Evolutionary conservation across 2,888 invertebrate genomes (phyloP).

Genomic region (Drosophila bunnanda): DNA sequence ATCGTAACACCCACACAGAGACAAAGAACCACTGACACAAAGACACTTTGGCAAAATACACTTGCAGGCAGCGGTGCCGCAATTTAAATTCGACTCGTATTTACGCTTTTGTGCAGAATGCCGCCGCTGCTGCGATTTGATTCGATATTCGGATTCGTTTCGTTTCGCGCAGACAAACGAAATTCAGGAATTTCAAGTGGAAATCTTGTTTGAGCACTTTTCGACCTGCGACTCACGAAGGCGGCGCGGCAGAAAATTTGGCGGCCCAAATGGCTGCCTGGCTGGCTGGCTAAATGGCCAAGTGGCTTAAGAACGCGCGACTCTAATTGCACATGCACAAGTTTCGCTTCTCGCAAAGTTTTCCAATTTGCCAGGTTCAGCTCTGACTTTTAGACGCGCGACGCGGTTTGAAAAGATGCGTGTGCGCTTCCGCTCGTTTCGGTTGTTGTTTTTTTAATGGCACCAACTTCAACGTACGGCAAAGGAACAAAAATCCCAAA

Average conservation of each 20-base stretch:
- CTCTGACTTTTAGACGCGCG: slow-evolving; percentile 19
- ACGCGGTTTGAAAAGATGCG: slow-evolving; percentile 20
- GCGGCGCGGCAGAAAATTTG: slow-evolving; percentile 55
- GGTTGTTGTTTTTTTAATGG: slow-evolving; percentile 8
- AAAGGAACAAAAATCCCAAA: no score
- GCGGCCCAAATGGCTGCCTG: slow-evolving; percentile 42
- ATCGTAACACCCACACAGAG: slow-evolving; percentile 48
- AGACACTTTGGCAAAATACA: slow-evolving; percentile 44
- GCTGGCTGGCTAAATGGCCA: slow-evolving; percentile 18
- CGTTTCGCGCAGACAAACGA: slow-evolving; percentile 61
- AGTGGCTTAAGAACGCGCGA: slow-evolving; percentile 46
- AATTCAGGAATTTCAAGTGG: slow-evolving; percentile 81
- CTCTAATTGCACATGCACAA: slow-evolving; percentile 26
- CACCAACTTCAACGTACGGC: no score
- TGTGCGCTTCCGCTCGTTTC: slow-evolving; percentile 3
- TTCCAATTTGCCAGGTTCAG: slow-evolving; percentile 19
- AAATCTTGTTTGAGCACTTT: slow-evolving; percentile 80
- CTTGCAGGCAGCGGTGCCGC: slow-evolving; percentile 39
- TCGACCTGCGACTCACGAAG: slow-evolving; percentile 50
- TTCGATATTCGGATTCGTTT: slow-evolving; percentile 15
- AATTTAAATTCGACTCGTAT: slow-evolving; percentile 46
- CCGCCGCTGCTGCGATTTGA: slow-evolving; percentile 23
- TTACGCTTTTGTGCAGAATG: slow-evolving; percentile 43
- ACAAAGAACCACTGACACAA: slow-evolving; percentile 38
- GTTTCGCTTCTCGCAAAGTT: slow-evolving; percentile 15